Conservation (phyloP, 1,140 invertebrate genomes). For the Drosophila gunungcola region DNA sequence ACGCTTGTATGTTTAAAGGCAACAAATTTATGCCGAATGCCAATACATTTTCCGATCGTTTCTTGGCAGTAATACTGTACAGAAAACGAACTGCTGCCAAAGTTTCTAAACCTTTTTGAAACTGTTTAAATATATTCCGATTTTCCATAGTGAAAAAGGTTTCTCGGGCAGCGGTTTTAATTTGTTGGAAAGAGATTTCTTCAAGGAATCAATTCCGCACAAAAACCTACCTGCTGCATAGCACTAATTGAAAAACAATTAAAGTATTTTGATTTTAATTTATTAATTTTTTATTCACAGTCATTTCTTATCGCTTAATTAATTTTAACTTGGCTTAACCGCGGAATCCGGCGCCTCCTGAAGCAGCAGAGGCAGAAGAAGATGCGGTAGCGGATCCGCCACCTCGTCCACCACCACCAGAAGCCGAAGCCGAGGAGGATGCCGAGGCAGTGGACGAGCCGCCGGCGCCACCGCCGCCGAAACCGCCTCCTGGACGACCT, state of each 20-base stretch:
- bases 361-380: constrained; percentile 20
- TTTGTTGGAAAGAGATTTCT: neutral
- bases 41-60: too few species aligned
- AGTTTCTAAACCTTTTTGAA: too few species aligned
- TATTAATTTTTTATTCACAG: constrained; percentile 39
- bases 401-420: constrained; percentile 31
- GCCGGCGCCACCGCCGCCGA: constrained; percentile 14
- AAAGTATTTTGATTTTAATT: constrained; percentile 9
- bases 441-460: constrained; percentile 12
- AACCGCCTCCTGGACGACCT: constrained; percentile 23
- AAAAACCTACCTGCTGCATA: too few species aligned
- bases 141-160: too few species aligned
- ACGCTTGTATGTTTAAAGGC: too few species aligned
- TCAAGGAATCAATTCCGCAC: neutral
- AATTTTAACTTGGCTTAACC: constrained; percentile 18
- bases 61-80: too few species aligned
- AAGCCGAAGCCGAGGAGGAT: constrained; percentile 28
- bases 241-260: too few species aligned
- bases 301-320: constrained; percentile 31
- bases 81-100: too few species aligned
- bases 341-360: constrained; percentile 18
- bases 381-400: constrained; percentile 24
- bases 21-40: too few species aligned
- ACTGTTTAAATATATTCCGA: too few species aligned
- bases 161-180: too few species aligned